Percentiles rank a stretch among this genome's conserved stretches.
Evolutionary conservation across 2,888 invertebrate genomes (phyloP).

Genomic region (Coelopa pilipes): DNA sequence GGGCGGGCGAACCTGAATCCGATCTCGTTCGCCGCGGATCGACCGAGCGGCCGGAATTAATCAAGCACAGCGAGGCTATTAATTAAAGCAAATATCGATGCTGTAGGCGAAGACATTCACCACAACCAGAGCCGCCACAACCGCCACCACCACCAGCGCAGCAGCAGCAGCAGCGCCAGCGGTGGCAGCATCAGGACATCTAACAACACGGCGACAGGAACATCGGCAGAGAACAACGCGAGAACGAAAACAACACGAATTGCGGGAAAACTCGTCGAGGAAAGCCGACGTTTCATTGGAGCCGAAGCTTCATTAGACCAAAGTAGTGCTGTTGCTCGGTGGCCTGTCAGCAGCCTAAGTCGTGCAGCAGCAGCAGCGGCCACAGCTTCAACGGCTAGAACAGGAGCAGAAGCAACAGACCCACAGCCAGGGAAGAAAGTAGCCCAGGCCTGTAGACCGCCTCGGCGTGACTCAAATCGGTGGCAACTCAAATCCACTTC

Average conservation of each 20-base stretch:
- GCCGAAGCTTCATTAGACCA: background rate
- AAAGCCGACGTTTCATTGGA: background rate
- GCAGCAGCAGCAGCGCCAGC: background rate
- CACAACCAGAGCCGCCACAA: too few relatives aligned
- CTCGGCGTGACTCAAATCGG: background rate
- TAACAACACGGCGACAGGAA: background rate
- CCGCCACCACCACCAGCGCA: background rate
- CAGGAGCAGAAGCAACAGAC: background rate
- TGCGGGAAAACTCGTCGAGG: conserved; percentile 4
- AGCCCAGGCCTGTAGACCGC: background rate
- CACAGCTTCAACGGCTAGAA: background rate
- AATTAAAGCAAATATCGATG: too few relatives aligned
- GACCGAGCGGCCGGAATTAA: too few relatives aligned
- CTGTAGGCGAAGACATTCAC: too few relatives aligned
- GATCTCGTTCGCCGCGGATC: too few relatives aligned
- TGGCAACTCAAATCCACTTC: too few relatives aligned
- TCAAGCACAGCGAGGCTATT: too few relatives aligned
- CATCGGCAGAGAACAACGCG: background rate
- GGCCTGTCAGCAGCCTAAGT: background rate
- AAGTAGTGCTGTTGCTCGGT: background rate
- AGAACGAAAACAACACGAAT: background rate
- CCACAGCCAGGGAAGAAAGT: background rate
- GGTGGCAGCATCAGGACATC: background rate
- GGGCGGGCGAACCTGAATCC: too few relatives aligned
- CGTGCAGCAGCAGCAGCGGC: too few relatives aligned